These are phyloP conservation scores for Dromius quadrimaculatus DNA, from an alignment of 2,888 invertebrate genomes.

Conservation along the genomic window DNA sequence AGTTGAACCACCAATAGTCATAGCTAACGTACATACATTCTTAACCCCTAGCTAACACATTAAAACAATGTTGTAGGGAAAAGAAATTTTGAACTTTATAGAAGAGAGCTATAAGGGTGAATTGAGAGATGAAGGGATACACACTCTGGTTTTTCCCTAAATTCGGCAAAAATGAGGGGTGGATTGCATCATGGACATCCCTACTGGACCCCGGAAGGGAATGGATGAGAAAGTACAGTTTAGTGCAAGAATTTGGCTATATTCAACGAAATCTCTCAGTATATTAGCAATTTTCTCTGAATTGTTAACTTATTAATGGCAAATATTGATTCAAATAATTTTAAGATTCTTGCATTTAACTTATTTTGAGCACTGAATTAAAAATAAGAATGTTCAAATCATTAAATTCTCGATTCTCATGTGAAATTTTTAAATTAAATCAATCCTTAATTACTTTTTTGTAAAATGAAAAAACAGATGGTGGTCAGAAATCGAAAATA, in stretches of 20 bases:
- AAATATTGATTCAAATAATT: too few relatives aligned
- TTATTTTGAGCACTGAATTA: too few relatives aligned
- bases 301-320: too few relatives aligned
- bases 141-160: conserved; percentile 28
- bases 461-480: neutral
- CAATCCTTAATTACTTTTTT: neutral
- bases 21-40: conserved; percentile 10
- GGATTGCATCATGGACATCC: too few relatives aligned
- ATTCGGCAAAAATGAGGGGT: conserved; percentile 23
- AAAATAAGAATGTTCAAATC: too few relatives aligned
- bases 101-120: neutral
- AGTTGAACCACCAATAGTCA: conserved; percentile 26
- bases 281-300: too few relatives aligned
- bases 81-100: neutral
- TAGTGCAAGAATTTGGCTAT: too few relatives aligned
- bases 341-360: too few relatives aligned
- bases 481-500: conserved; percentile 1
- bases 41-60: conserved; percentile 31
- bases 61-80: conserved; percentile 13
- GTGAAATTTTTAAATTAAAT: neutral
- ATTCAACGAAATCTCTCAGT: too few relatives aligned
- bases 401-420: too few relatives aligned
- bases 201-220: too few relatives aligned
- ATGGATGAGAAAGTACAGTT: too few relatives aligned
- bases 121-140: neutral